Percentiles rank a stretch among this genome's conserved stretches.
Conservation (phyloP, 2,113 vertebrate species). For the Pedionomus torquatus region DNA sequence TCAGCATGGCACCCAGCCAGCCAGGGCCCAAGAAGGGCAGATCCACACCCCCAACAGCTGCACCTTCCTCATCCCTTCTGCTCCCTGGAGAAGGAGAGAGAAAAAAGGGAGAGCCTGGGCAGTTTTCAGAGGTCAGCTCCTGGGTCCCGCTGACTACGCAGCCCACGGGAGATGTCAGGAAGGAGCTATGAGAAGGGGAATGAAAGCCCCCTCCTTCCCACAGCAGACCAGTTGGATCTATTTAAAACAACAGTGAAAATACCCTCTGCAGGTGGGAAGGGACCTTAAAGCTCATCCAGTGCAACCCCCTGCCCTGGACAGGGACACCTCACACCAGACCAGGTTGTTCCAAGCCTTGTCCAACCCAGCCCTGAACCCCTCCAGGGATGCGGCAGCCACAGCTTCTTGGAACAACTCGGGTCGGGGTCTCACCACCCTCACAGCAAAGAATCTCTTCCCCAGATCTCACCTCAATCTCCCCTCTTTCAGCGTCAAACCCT, state of each 20-base stretch:
- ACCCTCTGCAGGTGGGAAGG: background rate
- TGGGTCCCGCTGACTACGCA: accelerated
- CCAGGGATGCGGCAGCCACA: background rate
- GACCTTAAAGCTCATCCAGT: background rate
- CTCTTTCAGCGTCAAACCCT: background rate
- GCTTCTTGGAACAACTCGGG: background rate
- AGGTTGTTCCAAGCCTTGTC: background rate
- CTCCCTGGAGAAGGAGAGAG: background rate
- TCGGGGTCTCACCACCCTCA: background rate
- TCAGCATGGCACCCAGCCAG: accelerated
- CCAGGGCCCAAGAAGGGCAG: background rate
- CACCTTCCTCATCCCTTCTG: accelerated
- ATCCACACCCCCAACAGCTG: background rate
- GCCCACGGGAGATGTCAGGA: background rate
- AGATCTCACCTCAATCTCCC: background rate
- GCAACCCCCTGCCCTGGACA: background rate
- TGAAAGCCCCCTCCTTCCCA: background rate
- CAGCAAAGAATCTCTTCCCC: background rate
- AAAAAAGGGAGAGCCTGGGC: background rate
- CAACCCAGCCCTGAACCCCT: background rate
- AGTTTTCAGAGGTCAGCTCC: background rate
- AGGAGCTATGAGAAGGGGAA: background rate
- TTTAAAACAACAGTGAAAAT: accelerated
- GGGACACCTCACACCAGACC: background rate
- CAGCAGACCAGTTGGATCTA: background rate